Evolutionary conservation across 2,113 vertebrate genomes (phyloP).

Genomic region (Ciconia stormi): DNA sequence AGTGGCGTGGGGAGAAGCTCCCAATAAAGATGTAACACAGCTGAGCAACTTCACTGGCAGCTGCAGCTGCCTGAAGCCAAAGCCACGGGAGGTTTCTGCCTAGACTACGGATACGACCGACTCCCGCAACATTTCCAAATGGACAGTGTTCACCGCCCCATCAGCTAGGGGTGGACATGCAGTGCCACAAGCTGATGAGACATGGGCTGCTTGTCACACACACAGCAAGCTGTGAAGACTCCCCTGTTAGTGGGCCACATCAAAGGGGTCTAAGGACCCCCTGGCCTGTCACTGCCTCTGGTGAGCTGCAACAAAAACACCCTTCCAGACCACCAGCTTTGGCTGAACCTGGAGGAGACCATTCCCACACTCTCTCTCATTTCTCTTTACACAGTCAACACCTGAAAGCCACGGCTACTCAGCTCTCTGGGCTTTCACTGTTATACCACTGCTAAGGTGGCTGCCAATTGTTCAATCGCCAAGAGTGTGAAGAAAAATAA

Average conservation of each 20-base stretch:
- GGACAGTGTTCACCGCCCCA: neutral
- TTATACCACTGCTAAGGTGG: neutral
- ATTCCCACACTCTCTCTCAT: neutral
- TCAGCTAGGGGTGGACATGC: neutral
- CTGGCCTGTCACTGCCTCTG: neutral
- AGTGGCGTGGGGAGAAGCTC: neutral
- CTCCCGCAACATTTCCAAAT: neutral
- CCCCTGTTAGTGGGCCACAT: neutral
- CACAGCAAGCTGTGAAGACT: neutral
- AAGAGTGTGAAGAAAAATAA: neutral
- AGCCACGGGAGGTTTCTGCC: neutral
- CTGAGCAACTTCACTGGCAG: neutral
- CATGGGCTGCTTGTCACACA: neutral
- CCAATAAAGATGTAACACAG: neutral
- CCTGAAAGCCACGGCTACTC: neutral
- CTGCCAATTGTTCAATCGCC: neutral
- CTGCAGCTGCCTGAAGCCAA: neutral
- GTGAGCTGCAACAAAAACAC: neutral
- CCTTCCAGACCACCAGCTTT: neutral
- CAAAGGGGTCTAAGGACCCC: neutral
- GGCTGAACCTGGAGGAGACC: neutral
- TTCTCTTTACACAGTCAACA: neutral
- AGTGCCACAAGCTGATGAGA: neutral
- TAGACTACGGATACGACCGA: rapidly evolving
- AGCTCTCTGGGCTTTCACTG: neutral